Conservation (phyloP, 2,113 vertebrate genomes). For the Ia io region DNA sequence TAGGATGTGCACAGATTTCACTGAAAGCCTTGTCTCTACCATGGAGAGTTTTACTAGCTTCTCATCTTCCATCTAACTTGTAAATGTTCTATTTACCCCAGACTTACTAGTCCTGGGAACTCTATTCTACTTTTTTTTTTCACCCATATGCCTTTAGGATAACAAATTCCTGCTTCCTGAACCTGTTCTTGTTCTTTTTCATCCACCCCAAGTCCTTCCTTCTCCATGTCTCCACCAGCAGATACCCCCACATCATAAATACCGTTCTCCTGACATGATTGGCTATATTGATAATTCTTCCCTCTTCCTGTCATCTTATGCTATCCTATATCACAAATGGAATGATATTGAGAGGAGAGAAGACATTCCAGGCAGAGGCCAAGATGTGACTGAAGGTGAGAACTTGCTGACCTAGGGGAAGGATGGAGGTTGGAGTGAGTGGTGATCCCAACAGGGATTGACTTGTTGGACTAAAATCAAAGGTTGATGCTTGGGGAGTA, state of each 20-base stretch:
- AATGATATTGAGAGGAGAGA: not conserved
- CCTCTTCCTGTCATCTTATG: not conserved
- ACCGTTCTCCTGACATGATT: not conserved
- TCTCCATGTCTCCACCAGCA: no score
- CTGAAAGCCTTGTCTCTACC: not conserved
- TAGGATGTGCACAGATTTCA: not conserved
- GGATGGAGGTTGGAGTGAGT: not conserved
- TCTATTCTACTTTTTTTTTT: not conserved
- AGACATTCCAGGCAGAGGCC: not conserved
- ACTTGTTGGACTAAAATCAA: not conserved
- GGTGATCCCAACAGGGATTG: not conserved
- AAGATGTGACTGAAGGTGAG: not conserved
- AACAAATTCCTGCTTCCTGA: not conserved
- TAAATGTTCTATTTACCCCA: not conserved
- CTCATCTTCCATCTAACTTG: not conserved
- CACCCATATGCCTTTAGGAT: not conserved
- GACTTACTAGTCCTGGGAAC: no score
- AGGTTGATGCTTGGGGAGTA: not conserved
- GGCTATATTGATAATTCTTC: no score
- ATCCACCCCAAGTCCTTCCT: not conserved
- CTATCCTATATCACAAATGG: not conserved
- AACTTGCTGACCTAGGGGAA: not conserved
- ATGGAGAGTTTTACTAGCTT: not conserved
- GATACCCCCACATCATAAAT: not conserved
- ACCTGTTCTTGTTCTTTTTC: not conserved